Base-by-base conservation (phyloP, 2,113 vertebrate genomes). In the Sinocyclocheilus anshuiensis region DNA sequence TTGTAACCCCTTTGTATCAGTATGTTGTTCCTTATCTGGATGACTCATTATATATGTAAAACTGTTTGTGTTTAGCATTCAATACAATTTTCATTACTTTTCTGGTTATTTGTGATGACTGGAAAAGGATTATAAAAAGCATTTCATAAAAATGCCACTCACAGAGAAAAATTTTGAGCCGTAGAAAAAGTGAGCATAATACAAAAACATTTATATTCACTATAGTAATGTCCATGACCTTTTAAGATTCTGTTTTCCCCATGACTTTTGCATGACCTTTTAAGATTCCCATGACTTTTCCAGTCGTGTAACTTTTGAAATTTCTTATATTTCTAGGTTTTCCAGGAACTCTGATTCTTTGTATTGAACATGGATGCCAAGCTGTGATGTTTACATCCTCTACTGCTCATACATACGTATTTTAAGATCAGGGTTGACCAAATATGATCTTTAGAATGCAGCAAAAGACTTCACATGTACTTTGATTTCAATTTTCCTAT, bases 211-310 rank as follows among this genome's bases (percentile, higher is more conserved):
- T 67, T 29, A 67, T 67, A 29, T 29, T 67, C 63, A 67, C 63
- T 67, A 67, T 67, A 67, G 26, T 67, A 67, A 67, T 67, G 24
- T 67, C 63, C 24, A 13, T 67, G 63, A 67, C 63, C 63, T 67
- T 67, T 67, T 63, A 63, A 12, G 61, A 63, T 63, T 26, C 22
- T 63, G 24, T 26, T n/a, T 20, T n/a, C 59, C 61, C n/a, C 22
- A 61, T 61, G 9, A 61, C 59, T 4, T 65, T 26, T 65, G n/a
- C n/a, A 65, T 65, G 61, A 65, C 61, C 61, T 65, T 53, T 65
- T 26, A 24, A 65, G 1, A 65, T 65, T 26, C 22, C 59, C 59
- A 63, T 63, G 22, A 63, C 59, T 4, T 63, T 10, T 24, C 4
- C 63, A 65, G 63, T 29, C 1, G 4, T 65, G 24, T 65, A 26